These are phyloP conservation scores for Rhagonycha fulva DNA, from an alignment of 2,888 invertebrate genomes.

Conservation along the genomic window DNA sequence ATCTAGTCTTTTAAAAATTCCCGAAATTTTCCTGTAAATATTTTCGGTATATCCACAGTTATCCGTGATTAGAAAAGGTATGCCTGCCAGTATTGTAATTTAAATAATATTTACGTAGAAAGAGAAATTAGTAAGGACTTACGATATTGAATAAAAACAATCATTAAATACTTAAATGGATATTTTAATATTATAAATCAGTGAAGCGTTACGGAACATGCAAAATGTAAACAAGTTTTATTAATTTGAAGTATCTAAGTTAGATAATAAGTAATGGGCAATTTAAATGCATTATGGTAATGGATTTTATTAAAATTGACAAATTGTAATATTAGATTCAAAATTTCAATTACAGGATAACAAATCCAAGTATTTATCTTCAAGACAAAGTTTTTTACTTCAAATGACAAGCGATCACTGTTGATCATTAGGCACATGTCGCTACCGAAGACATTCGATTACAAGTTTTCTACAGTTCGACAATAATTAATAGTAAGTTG, in stretches of 20 bases:
- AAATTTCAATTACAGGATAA: constrained; percentile 31
- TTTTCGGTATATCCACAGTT: too few species aligned
- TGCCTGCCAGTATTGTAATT: not conserved
- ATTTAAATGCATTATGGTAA: constrained; percentile 9
- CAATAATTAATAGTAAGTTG: constrained; percentile 46
- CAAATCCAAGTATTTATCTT: constrained; percentile 38
- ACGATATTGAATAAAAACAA: not conserved
- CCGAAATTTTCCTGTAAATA: too few species aligned
- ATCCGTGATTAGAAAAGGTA: too few species aligned
- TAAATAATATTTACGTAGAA: not conserved
- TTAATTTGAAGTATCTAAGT: not conserved
- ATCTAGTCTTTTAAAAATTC: too few species aligned
- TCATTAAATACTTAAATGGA: not conserved
- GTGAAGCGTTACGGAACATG: not conserved
- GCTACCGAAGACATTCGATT: constrained; percentile 43
- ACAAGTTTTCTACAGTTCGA: constrained; percentile 42
- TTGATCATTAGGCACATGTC: constrained; percentile 41
- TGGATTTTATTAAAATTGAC: constrained; percentile 24
- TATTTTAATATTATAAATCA: not conserved
- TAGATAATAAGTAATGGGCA: not conserved
- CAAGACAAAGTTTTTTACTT: constrained; percentile 36
- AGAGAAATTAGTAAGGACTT: not conserved
- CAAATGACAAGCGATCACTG: constrained; percentile 40
- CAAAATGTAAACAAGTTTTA: not conserved
- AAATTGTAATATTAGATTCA: constrained; percentile 34